These are phyloP conservation scores for Caretta caretta DNA, from an alignment of 2,113 vertebrate genomes.

Conservation along the genomic window DNA sequence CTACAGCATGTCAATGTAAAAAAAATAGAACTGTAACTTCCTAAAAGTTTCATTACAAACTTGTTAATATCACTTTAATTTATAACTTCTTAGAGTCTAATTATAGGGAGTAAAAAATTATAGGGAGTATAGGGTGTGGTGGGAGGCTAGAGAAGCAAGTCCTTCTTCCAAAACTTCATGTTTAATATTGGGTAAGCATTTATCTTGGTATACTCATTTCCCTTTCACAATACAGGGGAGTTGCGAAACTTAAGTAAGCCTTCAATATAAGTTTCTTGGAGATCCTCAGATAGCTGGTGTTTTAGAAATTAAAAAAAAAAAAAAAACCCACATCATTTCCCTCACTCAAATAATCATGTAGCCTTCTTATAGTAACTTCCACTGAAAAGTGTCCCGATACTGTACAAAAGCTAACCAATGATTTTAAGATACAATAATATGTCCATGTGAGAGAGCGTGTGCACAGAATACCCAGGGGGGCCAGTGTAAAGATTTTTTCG, in stretches of 20 bases:
- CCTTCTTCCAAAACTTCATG: not conserved
- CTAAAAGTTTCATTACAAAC: not conserved
- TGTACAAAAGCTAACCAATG: not conserved
- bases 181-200: not conserved
- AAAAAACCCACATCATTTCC: not conserved
- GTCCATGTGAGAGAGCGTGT: rapidly evolving
- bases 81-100: not conserved
- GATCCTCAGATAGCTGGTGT: not conserved
- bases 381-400: not conserved
- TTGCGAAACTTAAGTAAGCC: not conserved
- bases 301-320: not conserved
- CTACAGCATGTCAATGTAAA: not conserved
- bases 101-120: not conserved
- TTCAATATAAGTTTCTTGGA: not conserved
- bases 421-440: not conserved
- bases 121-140: not conserved
- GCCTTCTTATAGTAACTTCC: not conserved
- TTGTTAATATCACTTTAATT: not conserved
- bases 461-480: not conserved
- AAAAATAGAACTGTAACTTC: not conserved
- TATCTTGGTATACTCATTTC: not conserved
- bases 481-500: not conserved
- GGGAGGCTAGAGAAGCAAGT: not conserved
- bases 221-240: not conserved
- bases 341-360: not conserved